These are phyloP conservation scores for Drosophila sp. DNA, from an alignment of 1,140 invertebrate genomes.

Conservation along the genomic window DNA sequence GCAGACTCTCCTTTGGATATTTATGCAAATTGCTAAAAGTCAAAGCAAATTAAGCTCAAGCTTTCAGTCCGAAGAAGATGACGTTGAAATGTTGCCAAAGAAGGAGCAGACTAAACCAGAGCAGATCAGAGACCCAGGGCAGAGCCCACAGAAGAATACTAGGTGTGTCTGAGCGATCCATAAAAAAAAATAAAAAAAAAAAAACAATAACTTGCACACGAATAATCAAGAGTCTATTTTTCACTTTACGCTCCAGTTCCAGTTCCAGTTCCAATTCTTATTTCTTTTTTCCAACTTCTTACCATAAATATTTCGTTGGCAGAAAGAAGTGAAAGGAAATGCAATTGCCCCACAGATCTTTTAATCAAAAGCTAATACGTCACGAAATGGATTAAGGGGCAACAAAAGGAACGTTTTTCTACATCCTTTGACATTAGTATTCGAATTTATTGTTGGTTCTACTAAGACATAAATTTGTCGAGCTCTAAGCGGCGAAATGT, in stretches of 20 bases:
- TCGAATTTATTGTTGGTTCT: neutral
- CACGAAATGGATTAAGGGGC: neutral
- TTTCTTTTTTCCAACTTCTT: slow-evolving; percentile 10
- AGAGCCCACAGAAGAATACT: slow-evolving; percentile 3
- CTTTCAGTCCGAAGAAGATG: slow-evolving; percentile 63
- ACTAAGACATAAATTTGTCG: too few species aligned
- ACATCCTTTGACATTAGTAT: slow-evolving; percentile 1
- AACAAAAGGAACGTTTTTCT: neutral
- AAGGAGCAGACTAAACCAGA: slow-evolving; percentile 1
- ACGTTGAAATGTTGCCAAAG: slow-evolving; percentile 61
- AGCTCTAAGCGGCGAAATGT: too few species aligned
- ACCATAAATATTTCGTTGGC: slow-evolving; percentile 1
- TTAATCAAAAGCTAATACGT: slow-evolving; percentile 7
- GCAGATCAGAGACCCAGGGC: neutral
- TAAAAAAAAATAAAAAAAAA: slow-evolving; percentile 35
- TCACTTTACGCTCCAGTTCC: slow-evolving; percentile 44
- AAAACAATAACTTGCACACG: slow-evolving; percentile 40
- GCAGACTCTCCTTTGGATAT: slow-evolving; percentile 54
- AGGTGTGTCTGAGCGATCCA: slow-evolving; percentile 53
- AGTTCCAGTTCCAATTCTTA: slow-evolving; percentile 40
- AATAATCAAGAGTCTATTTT: slow-evolving; percentile 51
- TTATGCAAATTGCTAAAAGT: slow-evolving; percentile 81
- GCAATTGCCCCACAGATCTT: neutral
- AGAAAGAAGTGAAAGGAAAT: neutral
- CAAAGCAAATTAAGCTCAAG: slow-evolving; percentile 80